Evolutionary conservation across 2,888 invertebrate species (phyloP).

Genomic region (Proisotoma minuta): DNA sequence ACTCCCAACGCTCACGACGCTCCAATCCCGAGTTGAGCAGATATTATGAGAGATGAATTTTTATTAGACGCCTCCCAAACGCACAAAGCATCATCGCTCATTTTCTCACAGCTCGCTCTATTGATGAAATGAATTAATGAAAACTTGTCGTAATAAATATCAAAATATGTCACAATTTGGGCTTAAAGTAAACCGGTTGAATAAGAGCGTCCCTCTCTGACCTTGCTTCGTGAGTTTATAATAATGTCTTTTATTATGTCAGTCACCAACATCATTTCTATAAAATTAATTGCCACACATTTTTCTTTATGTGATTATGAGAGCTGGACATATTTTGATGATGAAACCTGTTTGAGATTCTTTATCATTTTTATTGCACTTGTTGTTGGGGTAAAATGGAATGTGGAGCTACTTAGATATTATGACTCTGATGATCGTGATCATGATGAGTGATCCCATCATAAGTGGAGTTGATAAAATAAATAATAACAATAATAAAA

Average conservation of each 20-base stretch:
- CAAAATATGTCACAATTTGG: not conserved
- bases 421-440: too few species aligned
- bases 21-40: not conserved
- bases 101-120: not conserved
- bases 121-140: not conserved
- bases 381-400: not conserved
- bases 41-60: not conserved
- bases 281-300: not conserved
- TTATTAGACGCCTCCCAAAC: not conserved
- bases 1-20: too few species aligned
- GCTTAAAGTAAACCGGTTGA: not conserved
- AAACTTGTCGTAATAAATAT: conserved; percentile 1
- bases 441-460: too few species aligned
- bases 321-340: conserved; percentile 3
- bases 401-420: too few species aligned
- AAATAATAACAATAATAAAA: too few species aligned
- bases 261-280: not conserved
- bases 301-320: not conserved
- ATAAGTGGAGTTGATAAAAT: too few species aligned
- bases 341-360: not conserved
- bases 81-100: not conserved
- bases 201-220: not conserved
- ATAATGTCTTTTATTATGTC: not conserved
- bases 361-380: not conserved
- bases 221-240: not conserved